Evolutionary conservation across 2,888 invertebrate species (phyloP).

Genomic region (Cremastinae sp.): DNA sequence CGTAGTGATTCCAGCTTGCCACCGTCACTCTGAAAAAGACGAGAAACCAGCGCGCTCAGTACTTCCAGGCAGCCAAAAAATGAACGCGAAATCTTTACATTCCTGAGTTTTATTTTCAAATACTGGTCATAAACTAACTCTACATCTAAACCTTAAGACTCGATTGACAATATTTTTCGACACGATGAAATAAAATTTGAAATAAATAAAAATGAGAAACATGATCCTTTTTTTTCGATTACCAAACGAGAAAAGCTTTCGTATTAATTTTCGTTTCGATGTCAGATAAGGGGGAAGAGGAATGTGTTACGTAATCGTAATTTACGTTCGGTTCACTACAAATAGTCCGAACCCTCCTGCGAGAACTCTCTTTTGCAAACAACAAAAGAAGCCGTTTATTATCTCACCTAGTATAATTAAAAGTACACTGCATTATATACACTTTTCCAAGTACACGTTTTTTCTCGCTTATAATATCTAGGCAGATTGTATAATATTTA

Average conservation of each 20-base stretch:
- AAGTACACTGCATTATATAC: conserved; percentile 80
- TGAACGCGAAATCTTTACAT: conserved; percentile 51
- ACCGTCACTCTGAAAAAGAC: too few relatives aligned
- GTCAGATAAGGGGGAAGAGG: conserved; percentile 9
- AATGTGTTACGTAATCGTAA: conserved; percentile 2
- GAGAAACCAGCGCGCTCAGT: too few relatives aligned
- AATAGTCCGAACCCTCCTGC: conserved; percentile 7
- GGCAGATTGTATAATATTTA: conserved; percentile 78
- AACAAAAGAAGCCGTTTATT: conserved; percentile 80
- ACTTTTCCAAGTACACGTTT: conserved; percentile 79
- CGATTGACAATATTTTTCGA: conserved; percentile 50
- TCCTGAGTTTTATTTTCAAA: conserved; percentile 58
- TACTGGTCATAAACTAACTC: conserved; percentile 54
- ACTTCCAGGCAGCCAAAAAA: conserved; percentile 43
- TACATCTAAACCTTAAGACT: conserved; percentile 46
- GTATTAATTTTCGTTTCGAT: conserved; percentile 39
- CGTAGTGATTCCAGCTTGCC: too few relatives aligned
- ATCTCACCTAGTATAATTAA: conserved; percentile 79
- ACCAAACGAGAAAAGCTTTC: conserved; percentile 52
- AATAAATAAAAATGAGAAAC: conserved; percentile 10
- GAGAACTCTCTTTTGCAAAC: conserved; percentile 74
- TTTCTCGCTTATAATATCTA: conserved; percentile 75
- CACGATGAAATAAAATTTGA: conserved; percentile 34
- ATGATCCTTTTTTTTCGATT: conserved; percentile 7
- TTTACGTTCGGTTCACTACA: conserved; percentile 2